A percentile compares a stretch with the other conserved stretches of the same genome.
Conservation (phyloP, 2,797 vertebrate genomes). For the Ibycter americanus region DNA sequence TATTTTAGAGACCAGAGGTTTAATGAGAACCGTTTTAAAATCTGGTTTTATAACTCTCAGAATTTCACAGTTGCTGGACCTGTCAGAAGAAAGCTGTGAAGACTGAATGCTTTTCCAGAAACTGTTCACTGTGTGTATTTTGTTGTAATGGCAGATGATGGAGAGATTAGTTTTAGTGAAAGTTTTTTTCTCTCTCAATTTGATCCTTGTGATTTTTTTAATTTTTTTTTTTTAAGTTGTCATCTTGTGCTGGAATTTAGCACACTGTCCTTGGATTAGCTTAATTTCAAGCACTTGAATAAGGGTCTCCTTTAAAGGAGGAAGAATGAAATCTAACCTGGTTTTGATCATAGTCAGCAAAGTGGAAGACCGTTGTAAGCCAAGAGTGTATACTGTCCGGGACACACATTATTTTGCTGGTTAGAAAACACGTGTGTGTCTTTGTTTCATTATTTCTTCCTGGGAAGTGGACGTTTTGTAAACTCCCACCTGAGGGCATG, state of each 20-base stretch:
- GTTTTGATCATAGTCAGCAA: neutral
- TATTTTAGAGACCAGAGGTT: neutral
- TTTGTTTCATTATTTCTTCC: conserved; percentile 5
- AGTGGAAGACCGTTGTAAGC: neutral
- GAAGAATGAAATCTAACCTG: neutral
- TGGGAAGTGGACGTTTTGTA: conserved; percentile 36
- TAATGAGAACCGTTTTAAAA: neutral
- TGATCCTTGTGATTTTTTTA: neutral
- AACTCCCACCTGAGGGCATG: conserved; percentile 43
- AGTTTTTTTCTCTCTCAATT: neutral
- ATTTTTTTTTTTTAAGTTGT: neutral
- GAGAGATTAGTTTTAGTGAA: neutral
- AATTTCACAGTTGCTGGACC: neutral
- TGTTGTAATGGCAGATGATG: neutral
- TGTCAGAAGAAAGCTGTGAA: neutral
- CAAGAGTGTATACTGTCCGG: neutral
- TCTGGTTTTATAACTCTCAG: neutral
- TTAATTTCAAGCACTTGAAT: neutral
- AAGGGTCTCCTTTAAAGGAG: neutral
- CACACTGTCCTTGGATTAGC: neutral
- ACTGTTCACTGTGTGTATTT: neutral
- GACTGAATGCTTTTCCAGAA: neutral
- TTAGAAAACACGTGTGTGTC: neutral
- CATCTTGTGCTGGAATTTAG: neutral
- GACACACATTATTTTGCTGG: neutral